Base-by-base conservation (phyloP, 2,113 vertebrate species). In the Percina caprodes region DNA sequence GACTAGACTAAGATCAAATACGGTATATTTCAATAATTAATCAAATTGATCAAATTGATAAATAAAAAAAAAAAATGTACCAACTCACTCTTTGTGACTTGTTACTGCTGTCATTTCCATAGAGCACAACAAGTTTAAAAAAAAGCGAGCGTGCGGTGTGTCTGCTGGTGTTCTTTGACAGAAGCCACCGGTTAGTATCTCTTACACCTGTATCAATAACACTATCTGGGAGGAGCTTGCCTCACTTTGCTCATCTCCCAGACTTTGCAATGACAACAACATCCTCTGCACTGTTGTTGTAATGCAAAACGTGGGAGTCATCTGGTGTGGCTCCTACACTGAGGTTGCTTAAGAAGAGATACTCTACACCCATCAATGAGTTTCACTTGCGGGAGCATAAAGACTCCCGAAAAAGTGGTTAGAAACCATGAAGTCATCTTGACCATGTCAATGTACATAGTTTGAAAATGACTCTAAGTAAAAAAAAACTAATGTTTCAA, bases 141-240 rank as follows among this genome's bases (percentile, higher is more conserved):
- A 45, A 15, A 48, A 75, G 46, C 0, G 8, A 61, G 54, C 3
- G 55, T 65, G 71, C 23, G 55, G 35, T 42, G 60, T 79, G 67
- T 82, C 51, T 76, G 58, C 6, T 4, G 63, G 52, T 26, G 73
- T 59, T 61, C 26, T 81, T 39, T 82, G 84, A 88, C 88, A 85
- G 87, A 74, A 68, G 88, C 61, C 85, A 82, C 83, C 83, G 86
- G 86, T 79, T 58, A 69, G 77, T 48, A 23, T 89, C 69, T 79
- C 78, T 66, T 80, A 73, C 80, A n/a, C 54, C 35, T 49, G 70
- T 83, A 88, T 87, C 83, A 76, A 59, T 91, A 68, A 87, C 82
- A 81, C 63, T 23, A 72, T 19, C 62, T 86, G 92, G 94, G 93
- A 87, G 93, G 90, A 72, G 91, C 84, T 16, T 5, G 0, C 14